phyloP scores from a whole-genome alignment of 2,888 invertebrate genomes.

The Hypercompe scribonia region DNA sequence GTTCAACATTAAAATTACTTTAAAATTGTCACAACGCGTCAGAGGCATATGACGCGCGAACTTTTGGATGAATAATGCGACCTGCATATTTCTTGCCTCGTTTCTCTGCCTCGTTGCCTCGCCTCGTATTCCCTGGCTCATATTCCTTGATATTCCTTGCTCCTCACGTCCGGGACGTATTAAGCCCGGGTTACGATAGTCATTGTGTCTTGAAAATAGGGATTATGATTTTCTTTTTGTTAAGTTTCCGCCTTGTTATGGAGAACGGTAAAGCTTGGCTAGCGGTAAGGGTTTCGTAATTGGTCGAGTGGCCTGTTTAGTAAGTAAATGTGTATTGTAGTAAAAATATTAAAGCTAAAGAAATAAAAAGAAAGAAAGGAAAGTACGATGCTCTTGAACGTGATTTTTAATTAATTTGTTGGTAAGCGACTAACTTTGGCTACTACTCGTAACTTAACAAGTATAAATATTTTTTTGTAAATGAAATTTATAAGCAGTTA shows the following conservation, averaged over 20 bases:
- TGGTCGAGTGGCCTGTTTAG: slow-evolving; percentile 9
- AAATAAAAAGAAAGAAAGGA: not conserved
- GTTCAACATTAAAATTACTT: not conserved
- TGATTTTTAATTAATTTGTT: not conserved
- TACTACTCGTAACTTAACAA: not conserved
- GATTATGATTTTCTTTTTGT: slow-evolving; percentile 17
- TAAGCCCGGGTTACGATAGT: slow-evolving; percentile 17
- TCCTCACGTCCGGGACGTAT: slow-evolving; percentile 19
- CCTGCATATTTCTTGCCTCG: slow-evolving; percentile 12
- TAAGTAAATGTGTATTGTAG: not conserved
- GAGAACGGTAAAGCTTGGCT: slow-evolving; percentile 14
- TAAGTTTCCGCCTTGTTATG: slow-evolving; percentile 7
- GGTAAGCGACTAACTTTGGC: not conserved
- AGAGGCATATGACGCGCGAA: slow-evolving; percentile 9
- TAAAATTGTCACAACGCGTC: not conserved
- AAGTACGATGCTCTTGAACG: not conserved
- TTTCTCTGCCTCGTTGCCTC: slow-evolving; percentile 14
- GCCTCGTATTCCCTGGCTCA: slow-evolving; percentile 15
- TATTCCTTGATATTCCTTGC: slow-evolving; percentile 16
- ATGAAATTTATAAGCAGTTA: not conserved
- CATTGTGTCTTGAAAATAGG: slow-evolving; percentile 22
- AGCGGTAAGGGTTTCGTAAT: slow-evolving; percentile 12
- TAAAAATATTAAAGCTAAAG: not conserved
- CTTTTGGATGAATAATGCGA: slow-evolving; percentile 16
- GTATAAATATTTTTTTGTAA: no score